Evolutionary conservation across 2,888 invertebrate genomes (phyloP).

Genomic region (Epirrhoe tristata): DNA sequence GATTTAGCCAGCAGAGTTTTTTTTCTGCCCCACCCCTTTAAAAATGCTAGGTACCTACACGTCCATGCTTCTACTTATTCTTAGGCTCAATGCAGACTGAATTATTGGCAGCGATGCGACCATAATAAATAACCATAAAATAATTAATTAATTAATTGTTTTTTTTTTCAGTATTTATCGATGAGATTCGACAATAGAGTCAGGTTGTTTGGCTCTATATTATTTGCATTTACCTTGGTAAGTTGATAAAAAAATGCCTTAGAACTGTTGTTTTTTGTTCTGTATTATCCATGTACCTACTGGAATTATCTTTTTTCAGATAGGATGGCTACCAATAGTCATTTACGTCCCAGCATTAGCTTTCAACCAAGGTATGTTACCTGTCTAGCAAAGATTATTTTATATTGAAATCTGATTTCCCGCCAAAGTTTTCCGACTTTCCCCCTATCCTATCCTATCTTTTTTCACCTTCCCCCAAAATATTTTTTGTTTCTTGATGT

Average conservation of each 20-base stretch:
- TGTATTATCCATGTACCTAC: background rate
- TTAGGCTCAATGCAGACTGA: too few relatives aligned
- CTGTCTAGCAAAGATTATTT: background rate
- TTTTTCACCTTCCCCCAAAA: too few relatives aligned
- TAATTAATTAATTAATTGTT: background rate
- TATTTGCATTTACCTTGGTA: constrained; percentile 89
- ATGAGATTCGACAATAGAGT: constrained; percentile 89
- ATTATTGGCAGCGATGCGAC: too few relatives aligned
- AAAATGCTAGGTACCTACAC: too few relatives aligned
- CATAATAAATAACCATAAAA: too few relatives aligned
- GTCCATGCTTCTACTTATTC: too few relatives aligned
- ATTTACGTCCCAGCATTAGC: constrained; percentile 92
- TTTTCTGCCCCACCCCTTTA: too few relatives aligned
- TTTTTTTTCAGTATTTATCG: constrained; percentile 88
- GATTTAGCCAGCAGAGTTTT: too few relatives aligned
- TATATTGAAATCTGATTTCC: background rate
- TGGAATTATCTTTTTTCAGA: constrained; percentile 74
- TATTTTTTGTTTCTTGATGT: too few relatives aligned
- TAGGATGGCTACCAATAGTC: constrained; percentile 92
- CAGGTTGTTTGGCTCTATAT: constrained; percentile 88
- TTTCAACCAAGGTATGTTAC: constrained; percentile 89
- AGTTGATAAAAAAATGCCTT: constrained; percentile 55
- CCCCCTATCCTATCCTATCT: too few relatives aligned
- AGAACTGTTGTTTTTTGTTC: background rate
- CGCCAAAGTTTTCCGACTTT: too few relatives aligned